These are phyloP conservation scores for Azemiops feae DNA, from an alignment of 2,113 vertebrate species.

Conservation along the genomic window DNA sequence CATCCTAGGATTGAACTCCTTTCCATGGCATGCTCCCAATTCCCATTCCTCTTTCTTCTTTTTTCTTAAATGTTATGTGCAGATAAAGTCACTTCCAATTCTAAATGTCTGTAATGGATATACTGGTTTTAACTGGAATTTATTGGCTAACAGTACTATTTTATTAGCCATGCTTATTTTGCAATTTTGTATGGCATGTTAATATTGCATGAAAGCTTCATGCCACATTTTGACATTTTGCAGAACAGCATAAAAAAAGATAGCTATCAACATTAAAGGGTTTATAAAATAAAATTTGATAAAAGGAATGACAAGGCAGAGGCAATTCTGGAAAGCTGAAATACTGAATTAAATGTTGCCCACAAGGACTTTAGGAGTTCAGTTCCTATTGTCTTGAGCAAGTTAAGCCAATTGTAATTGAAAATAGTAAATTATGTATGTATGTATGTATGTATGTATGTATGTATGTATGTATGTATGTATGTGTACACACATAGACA, in stretches of 20 bases:
- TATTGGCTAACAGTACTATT: neutral
- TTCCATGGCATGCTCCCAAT: neutral
- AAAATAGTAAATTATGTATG: neutral
- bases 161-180: neutral
- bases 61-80: neutral
- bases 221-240: neutral
- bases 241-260: neutral
- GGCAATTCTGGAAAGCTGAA: neutral
- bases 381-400: neutral
- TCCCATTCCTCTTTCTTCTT: neutral
- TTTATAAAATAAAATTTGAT: neutral
- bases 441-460: neutral
- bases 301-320: neutral
- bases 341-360: neutral
- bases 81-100: too few species aligned
- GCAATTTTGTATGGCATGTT: neutral
- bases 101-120: neutral
- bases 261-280: neutral
- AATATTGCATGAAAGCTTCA: neutral
- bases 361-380: neutral
- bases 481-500: neutral
- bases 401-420: neutral
- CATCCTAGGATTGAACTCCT: neutral
- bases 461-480: neutral
- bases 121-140: neutral